A percentile compares a stretch with the other conserved stretches of the same genome.
Conservation (phyloP, 2,888 invertebrate genomes). For the Pseudeuparius sepicola region DNA sequence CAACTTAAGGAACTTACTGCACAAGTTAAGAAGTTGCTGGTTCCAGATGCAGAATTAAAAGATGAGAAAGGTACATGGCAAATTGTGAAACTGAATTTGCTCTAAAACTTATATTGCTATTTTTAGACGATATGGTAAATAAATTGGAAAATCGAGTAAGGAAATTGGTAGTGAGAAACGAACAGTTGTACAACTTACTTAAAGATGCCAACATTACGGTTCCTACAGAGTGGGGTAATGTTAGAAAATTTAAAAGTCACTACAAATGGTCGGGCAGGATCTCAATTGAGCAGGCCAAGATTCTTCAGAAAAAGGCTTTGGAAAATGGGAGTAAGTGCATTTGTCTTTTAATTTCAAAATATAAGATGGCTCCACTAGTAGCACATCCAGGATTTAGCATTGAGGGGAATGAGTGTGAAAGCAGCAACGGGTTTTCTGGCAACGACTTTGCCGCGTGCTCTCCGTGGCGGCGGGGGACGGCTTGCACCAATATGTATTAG, state of each 20-base stretch:
- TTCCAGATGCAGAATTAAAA: constrained; percentile 21
- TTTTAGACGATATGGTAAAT: constrained; percentile 33
- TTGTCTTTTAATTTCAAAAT: too few species aligned
- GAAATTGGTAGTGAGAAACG: constrained; percentile 35
- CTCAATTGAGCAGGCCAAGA: constrained; percentile 30
- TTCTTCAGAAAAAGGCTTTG: constrained; percentile 30
- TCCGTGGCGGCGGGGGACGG: too few species aligned
- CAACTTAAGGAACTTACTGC: constrained; percentile 37
- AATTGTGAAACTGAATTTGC: not conserved
- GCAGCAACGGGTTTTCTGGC: too few species aligned
- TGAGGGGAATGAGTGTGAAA: too few species aligned
- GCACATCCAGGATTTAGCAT: too few species aligned
- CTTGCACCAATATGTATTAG: too few species aligned
- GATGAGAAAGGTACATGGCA: constrained; percentile 22
- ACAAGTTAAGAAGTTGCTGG: constrained; percentile 33
- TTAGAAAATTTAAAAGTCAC: constrained; percentile 28
- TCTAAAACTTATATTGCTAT: constrained; percentile 4
- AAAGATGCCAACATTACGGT: constrained; percentile 37
- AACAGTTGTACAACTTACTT: constrained; percentile 36
- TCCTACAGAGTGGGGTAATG: constrained; percentile 32
- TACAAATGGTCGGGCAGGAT: constrained; percentile 33
- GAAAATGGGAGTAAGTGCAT: too few species aligned
- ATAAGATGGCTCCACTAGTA: too few species aligned
- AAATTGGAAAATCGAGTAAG: constrained; percentile 35
- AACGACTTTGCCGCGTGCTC: too few species aligned